phyloP scores from a whole-genome alignment of 2,113 vertebrate species.

The Lutjanus erythropterus region DNA sequence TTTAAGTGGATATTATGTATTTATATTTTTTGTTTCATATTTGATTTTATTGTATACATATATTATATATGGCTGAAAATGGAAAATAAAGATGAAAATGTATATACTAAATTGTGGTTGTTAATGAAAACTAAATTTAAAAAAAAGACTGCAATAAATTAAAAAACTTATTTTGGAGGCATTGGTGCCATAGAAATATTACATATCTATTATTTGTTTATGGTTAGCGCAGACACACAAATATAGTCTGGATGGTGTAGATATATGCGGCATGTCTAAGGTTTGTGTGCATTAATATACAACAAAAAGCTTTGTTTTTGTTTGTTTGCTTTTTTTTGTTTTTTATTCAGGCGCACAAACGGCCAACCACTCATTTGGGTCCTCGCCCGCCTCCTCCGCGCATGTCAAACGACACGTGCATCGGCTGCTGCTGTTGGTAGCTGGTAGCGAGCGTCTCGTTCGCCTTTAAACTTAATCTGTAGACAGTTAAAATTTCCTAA shows the following conservation, averaged over 20 bases:
- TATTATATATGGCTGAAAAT: no score
- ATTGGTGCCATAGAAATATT: no score
- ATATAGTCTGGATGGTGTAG: background rate
- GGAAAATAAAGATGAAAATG: no score
- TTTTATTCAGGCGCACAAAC: conserved; percentile 63
- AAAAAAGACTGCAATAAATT: background rate
- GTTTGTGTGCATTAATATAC: background rate
- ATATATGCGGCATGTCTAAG: background rate
- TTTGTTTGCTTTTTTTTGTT: background rate
- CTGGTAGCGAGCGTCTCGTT: background rate
- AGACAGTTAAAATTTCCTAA: background rate
- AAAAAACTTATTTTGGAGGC: background rate
- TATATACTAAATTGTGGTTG: no score
- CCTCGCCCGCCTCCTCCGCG: conserved; percentile 25
- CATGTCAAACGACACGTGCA: conserved; percentile 80
- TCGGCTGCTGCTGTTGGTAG: background rate
- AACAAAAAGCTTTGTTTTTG: background rate
- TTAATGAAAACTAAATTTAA: no score
- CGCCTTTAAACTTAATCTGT: background rate
- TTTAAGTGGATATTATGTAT: no score
- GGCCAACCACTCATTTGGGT: conserved; percentile 29
- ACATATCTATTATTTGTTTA: no score
- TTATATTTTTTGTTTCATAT: no score
- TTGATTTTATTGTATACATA: no score
- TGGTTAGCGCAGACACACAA: background rate